Conservation (phyloP, 2,113 vertebrate species). For the Pithys albifrons region DNA sequence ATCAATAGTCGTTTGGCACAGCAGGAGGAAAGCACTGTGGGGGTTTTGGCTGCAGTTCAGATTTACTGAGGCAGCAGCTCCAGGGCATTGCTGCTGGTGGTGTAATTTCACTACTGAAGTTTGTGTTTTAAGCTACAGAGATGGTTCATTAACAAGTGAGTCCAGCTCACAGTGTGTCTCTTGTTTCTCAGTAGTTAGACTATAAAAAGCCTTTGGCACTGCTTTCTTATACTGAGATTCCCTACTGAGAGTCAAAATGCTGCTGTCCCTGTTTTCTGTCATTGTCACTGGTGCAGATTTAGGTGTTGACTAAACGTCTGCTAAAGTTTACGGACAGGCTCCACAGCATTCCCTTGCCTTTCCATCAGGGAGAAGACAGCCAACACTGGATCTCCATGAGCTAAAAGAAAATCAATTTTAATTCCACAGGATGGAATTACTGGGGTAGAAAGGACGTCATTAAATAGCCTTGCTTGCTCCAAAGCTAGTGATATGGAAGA, state of each 20-base stretch:
- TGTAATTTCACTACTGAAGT: not conserved
- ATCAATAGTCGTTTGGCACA: not conserved
- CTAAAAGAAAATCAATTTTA: slow-evolving; percentile 76
- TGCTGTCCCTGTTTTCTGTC: not conserved
- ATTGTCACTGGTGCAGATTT: not conserved
- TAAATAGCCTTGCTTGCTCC: not conserved
- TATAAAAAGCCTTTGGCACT: not conserved
- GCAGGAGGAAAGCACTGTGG: not conserved
- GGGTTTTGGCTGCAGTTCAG: not conserved
- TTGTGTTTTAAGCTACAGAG: not conserved
- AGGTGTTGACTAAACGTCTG: not conserved
- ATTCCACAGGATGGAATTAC: slow-evolving; percentile 59
- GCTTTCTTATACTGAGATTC: not conserved
- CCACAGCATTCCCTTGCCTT: not conserved
- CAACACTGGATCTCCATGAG: slow-evolving; percentile 48
- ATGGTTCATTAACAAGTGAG: not conserved
- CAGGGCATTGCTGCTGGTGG: not conserved
- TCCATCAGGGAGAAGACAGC: not conserved
- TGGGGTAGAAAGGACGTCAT: slow-evolving; percentile 68
- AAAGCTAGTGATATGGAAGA: not conserved
- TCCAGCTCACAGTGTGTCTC: not conserved
- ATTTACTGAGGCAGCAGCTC: not conserved
- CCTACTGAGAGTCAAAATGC: not conserved
- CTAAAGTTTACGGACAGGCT: not conserved
- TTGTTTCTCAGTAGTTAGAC: not conserved